These are phyloP conservation scores for Brachyrhaphis roseni DNA, from an alignment of 2,797 vertebrate species.

Conservation along the genomic window DNA sequence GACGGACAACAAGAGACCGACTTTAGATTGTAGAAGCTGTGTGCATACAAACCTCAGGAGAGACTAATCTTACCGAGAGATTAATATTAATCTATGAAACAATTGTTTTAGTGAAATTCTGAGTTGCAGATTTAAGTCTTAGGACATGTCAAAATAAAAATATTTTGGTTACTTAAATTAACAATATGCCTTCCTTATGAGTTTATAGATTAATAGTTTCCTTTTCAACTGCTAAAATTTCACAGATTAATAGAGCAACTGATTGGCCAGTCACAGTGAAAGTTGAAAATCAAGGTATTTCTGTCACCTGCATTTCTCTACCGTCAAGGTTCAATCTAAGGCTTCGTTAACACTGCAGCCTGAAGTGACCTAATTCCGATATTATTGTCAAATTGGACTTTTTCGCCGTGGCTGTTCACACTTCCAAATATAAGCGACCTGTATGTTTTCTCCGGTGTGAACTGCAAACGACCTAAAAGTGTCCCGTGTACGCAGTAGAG, in stretches of 20 bases:
- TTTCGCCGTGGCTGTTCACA: too few species aligned
- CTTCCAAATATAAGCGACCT: too few species aligned
- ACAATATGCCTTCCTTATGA: neutral
- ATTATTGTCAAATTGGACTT: too few species aligned
- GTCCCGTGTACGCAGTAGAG: too few species aligned
- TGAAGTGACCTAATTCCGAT: too few species aligned
- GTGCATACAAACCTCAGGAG: neutral
- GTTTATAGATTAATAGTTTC: neutral
- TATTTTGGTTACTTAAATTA: neutral
- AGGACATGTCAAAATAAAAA: neutral
- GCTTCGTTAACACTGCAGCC: too few species aligned
- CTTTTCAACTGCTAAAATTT: neutral
- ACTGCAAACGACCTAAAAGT: too few species aligned
- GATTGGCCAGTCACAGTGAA: neutral
- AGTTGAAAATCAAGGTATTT: neutral
- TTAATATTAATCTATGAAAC: neutral
- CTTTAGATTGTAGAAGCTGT: neutral
- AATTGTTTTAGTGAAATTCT: neutral
- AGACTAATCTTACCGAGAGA: neutral
- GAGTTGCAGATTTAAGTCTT: neutral
- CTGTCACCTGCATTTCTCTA: neutral
- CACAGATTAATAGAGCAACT: neutral
- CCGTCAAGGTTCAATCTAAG: neutral
- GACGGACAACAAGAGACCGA: slow-evolving; percentile 3
- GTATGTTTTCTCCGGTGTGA: too few species aligned